A percentile compares a stretch with the other conserved stretches of the same genome.
Conservation (phyloP, 30 jellyfish, hydroid and myxozoan genomes). For the Hydra vulgaris region DNA sequence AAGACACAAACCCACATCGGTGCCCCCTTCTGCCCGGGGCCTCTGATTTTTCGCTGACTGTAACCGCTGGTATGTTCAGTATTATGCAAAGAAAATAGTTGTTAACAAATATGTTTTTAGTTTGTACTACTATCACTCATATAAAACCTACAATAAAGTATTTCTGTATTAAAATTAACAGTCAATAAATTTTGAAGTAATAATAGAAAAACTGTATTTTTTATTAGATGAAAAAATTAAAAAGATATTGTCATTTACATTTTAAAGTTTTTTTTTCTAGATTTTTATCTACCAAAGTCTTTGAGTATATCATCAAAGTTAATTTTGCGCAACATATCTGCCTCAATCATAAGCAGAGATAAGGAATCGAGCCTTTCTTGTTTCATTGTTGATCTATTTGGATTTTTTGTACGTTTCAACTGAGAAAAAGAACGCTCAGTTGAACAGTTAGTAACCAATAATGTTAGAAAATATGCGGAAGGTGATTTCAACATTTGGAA, state of each 20-base stretch:
- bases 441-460: slow-evolving; percentile 23
- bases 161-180: neutral
- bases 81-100: neutral
- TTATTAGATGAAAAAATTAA: neutral
- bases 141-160: neutral
- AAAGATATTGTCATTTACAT: neutral
- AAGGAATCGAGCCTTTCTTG: slow-evolving; percentile 28
- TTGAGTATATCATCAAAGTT: slow-evolving; percentile 17
- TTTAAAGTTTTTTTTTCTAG: neutral
- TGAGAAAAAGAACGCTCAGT: slow-evolving; percentile 31
- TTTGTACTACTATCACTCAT: neutral
- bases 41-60: neutral
- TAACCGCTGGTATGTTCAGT: neutral
- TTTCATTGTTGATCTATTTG: slow-evolving; percentile 25
- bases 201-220: neutral
- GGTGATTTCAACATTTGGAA: slow-evolving; percentile 20
- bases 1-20: neutral
- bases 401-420: slow-evolving; percentile 12
- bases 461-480: slow-evolving; percentile 20
- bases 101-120: neutral
- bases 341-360: slow-evolving; percentile 18
- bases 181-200: neutral
- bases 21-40: neutral
- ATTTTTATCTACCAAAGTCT: slow-evolving; percentile 18
- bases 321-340: too few relatives aligned